These are phyloP conservation scores for Melanerpes aurifrons DNA, from an alignment of 2,113 vertebrate genomes.

Conservation along the genomic window DNA sequence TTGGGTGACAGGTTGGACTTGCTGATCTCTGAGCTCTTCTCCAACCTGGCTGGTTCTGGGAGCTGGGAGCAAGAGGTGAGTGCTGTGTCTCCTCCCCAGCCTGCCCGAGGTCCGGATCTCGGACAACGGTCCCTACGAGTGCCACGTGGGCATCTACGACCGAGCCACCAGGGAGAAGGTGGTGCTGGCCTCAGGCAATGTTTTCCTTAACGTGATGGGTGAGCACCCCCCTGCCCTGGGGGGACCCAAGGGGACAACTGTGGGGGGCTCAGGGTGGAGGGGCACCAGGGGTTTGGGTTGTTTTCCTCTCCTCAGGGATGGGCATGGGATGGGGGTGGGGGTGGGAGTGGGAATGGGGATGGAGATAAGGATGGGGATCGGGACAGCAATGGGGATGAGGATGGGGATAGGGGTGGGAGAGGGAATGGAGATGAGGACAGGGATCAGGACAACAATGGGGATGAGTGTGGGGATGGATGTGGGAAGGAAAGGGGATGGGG, in stretches of 20 bases:
- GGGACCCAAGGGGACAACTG: fast-evolving
- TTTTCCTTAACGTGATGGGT: constrained; percentile 92
- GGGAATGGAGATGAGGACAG: fast-evolving
- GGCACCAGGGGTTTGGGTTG: fast-evolving
- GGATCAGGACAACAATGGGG: too few relatives aligned
- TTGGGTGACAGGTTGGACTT: too few relatives aligned
- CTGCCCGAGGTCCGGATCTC: constrained; percentile 92
- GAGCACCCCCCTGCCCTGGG: neutral
- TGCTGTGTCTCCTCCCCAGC: constrained; percentile 62
- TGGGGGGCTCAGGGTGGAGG: fast-evolving
- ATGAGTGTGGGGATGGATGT: too few relatives aligned
- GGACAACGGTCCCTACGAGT: constrained; percentile 92
- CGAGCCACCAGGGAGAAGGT: constrained; percentile 86
- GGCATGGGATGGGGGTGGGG: too few relatives aligned
- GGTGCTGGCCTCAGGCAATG: constrained; percentile 87
- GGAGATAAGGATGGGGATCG: too few relatives aligned
- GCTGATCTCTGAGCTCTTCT: too few relatives aligned
- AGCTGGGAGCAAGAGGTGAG: neutral
- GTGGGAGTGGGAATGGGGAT: too few relatives aligned
- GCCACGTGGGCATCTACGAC: constrained; percentile 94
- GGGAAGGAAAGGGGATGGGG: too few relatives aligned
- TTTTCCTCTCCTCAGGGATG: neutral
- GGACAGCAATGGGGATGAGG: too few relatives aligned
- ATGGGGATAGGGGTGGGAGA: too few relatives aligned
- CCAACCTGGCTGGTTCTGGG: too few relatives aligned